Evolutionary conservation across 1,140 invertebrate genomes (phyloP), one percentile per base, ranked within the genome.

Genomic region (Rhagoletis zephyria): DNA sequence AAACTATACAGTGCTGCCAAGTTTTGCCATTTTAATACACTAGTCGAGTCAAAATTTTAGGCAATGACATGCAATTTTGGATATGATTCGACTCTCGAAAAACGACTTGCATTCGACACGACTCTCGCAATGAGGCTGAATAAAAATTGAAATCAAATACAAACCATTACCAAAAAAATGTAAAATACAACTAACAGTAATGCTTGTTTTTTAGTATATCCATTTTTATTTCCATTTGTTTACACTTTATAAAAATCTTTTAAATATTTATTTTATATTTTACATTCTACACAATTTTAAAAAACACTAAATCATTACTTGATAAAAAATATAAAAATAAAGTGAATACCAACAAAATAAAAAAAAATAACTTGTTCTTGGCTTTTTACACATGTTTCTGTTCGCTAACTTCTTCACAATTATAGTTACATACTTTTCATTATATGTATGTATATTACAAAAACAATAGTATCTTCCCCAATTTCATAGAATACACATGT

Each of bases 291-390:
- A 45, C 67, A 74, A 45, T 70, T 14, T 74, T 45, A 45, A 48
- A 74, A 74, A 74, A 74, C 45, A 48, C 16, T n/a, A 16, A 63
- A 63, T 4, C 10, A 14, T 16, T 63, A 14, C 10, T 63, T 63
- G 61, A 63, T 63, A 63, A 63, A 12, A 63, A 63, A 16, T 9
- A 74, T 74, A 74, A 74, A 16, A 45, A 45, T n/a, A 74, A 9
- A 74, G 40, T 74, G 45, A 74, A 14, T 5, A 12, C 10, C 67
- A 74, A 74, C 67, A 74, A 74, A 74, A 63, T 42, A 45, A 7
- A 48, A 74, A 74, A 56, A 74, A 74, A 16, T 74, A 48, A 74
- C 7, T 74, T 74, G 67, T 74, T 74, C 67, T 14, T 48, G 67
- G 67, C 67, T 74, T 42, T n/a, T 63, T 56, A 56, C 5, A 56